phyloP scores from a whole-genome alignment of 2,888 invertebrate genomes.

The Chydorus sphaericus region DNA sequence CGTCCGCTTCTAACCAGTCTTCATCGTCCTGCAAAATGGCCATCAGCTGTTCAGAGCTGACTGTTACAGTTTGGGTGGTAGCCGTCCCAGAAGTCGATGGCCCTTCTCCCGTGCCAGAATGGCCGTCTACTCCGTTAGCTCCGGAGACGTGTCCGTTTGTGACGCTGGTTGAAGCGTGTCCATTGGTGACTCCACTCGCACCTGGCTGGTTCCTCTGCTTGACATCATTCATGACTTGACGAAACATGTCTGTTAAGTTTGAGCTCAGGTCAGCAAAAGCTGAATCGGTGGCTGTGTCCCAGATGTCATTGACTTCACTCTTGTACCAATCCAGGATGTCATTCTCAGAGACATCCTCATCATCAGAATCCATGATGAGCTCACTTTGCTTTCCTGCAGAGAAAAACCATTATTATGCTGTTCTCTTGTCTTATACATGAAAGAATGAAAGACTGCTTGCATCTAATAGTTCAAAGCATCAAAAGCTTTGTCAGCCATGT shows the following conservation, averaged over 20 bases:
- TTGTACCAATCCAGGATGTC: constrained; percentile 13
- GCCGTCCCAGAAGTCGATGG: background rate
- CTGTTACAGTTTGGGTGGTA: constrained; percentile 5
- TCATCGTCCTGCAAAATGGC: constrained; percentile 12
- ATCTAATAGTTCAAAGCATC: too few relatives aligned
- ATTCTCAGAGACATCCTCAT: constrained; percentile 10
- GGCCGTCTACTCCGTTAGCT: background rate
- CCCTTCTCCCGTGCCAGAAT: background rate
- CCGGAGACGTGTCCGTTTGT: background rate
- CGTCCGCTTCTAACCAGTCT: constrained; percentile 8
- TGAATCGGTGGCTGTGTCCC: constrained; percentile 10
- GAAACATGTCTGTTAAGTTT: constrained; percentile 9
- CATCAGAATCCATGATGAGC: constrained; percentile 14
- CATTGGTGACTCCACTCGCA: background rate
- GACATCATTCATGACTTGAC: constrained; percentile 10
- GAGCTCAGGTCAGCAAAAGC: constrained; percentile 5
- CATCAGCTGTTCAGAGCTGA: constrained; percentile 11
- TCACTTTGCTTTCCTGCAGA: too few relatives aligned
- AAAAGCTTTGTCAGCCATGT: too few relatives aligned
- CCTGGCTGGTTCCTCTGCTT: background rate
- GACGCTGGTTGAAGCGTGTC: background rate
- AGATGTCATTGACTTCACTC: constrained; percentile 9
- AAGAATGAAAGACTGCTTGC: too few relatives aligned
- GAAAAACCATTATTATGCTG: too few relatives aligned
- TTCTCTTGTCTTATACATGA: too few relatives aligned